Base-by-base conservation (phyloP, 2,113 vertebrate species). In the Syngnathus floridae region DNA sequence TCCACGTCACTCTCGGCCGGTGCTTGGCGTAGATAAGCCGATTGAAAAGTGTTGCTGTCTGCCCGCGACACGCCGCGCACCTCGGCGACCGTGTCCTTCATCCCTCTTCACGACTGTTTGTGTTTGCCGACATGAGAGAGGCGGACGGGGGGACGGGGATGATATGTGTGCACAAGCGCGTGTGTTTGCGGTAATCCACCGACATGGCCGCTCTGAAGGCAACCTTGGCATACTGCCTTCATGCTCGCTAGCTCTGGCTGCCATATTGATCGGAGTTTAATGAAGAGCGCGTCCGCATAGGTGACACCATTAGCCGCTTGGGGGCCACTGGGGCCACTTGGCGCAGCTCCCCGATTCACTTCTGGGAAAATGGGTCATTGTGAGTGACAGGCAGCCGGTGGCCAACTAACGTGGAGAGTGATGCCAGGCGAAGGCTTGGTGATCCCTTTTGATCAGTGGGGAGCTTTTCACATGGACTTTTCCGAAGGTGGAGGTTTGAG, bases 231-330 rank as follows among this genome's bases (percentile, higher is more conserved):
- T 19, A 0, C 5, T 4, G 67, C 78, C 75, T 48, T 21, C 26
- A 49, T 62, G 77, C 69, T 73, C 69, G 38, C 62, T 61, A 63
- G 55, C 35, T 11, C 38, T 10, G n/a, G 64, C 69, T 55, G 65
- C 41, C 72, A 67, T 77, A 90, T 87, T 86, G 87, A 88, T 88
- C 77, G 55, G 36, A 64, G 74, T 86, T 87, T 90, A 89, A 89
- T 88, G 83, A 89, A 86, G 88, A 90, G 84, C 80, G 80, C 76
- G 79, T 81, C 75, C 84, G 80, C 78, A 74, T 74, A 77, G 81
- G 86, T 87, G 82, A 89, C 82, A 86, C 87, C 85, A 86, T 89
- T 88, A 89, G 82, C 71, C 43, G 38, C 52, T 75, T 69, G 75
- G 58, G 80, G 75, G 76, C 70, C 67, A 67, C 72, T 51, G 62